These are phyloP conservation scores for Micromys minutus DNA, from an alignment of 2,113 vertebrate species.

Conservation along the genomic window DNA sequence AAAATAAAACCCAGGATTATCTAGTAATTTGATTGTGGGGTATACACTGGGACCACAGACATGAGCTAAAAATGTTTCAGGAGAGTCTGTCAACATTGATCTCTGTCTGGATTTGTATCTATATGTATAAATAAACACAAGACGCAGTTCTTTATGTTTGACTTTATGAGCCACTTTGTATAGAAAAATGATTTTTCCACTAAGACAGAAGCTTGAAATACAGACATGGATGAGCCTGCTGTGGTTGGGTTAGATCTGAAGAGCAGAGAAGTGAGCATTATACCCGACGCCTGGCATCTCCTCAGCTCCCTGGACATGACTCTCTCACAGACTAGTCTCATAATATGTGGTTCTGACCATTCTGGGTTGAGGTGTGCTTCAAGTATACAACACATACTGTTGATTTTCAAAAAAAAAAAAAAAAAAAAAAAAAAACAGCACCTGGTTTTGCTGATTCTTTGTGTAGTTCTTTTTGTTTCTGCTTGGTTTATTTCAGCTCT, in stretches of 20 bases:
- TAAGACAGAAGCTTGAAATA: not conserved
- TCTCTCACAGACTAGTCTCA: accelerated
- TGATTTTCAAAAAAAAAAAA: too few species aligned
- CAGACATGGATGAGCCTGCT: not conserved
- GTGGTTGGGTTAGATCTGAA: accelerated
- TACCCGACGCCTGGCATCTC: not conserved
- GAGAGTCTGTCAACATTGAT: accelerated
- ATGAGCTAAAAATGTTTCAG: not conserved
- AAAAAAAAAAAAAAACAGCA: too few species aligned
- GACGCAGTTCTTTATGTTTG: not conserved
- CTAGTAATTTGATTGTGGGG: accelerated
- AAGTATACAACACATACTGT: accelerated
- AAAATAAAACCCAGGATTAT: not conserved
- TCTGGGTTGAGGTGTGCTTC: accelerated
- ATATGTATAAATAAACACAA: not conserved
- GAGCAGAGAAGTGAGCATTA: not conserved
- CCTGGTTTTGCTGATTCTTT: too few species aligned
- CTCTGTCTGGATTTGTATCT: not conserved
- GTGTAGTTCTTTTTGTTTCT: too few species aligned
- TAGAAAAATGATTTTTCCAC: not conserved
- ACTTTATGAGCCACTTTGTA: too few species aligned
- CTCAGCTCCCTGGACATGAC: accelerated
- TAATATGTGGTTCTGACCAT: accelerated
- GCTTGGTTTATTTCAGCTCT: too few species aligned
- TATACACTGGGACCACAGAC: accelerated